phyloP scores from a whole-genome alignment of 2,888 invertebrate species.

The Drosophila mercatorum region DNA sequence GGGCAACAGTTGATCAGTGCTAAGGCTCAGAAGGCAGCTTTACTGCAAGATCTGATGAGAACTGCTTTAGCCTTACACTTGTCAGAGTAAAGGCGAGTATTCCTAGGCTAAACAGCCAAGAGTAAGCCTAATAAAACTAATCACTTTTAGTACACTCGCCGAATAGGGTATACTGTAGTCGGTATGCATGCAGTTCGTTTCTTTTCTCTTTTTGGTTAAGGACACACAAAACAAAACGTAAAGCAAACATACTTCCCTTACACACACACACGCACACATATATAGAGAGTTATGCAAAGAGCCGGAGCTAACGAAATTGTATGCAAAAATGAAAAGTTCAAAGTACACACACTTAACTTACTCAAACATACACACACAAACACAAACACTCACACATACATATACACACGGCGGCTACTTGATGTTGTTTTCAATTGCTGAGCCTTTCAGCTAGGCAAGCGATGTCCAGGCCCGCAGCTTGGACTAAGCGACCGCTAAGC shows the following conservation, averaged over 20 bases:
- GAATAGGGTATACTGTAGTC: slow-evolving; percentile 12
- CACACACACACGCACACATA: slow-evolving; percentile 23
- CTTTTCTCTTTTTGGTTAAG: slow-evolving; percentile 49
- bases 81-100: too few relatives aligned
- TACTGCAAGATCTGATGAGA: too few relatives aligned
- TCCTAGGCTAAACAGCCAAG: background rate
- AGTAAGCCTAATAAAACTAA: background rate
- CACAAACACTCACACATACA: slow-evolving; percentile 3
- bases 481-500: slow-evolving; percentile 54
- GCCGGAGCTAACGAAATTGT: slow-evolving; percentile 53
- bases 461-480: slow-evolving; percentile 20
- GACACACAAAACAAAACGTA: slow-evolving; percentile 71
- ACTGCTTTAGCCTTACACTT: background rate
- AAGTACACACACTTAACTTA: slow-evolving; percentile 73
- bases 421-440: slow-evolving; percentile 55
- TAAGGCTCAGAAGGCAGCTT: too few relatives aligned
- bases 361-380: slow-evolving; percentile 50
- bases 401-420: slow-evolving; percentile 58
- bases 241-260: slow-evolving; percentile 62
- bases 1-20: background rate
- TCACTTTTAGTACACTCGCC: background rate
- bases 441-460: slow-evolving; percentile 38
- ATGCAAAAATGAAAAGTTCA: slow-evolving; percentile 76
- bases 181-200: background rate
- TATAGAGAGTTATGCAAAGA: slow-evolving; percentile 11